Base-by-base conservation (phyloP, 2,888 invertebrate species). In the Eucera pruinosa region DNA sequence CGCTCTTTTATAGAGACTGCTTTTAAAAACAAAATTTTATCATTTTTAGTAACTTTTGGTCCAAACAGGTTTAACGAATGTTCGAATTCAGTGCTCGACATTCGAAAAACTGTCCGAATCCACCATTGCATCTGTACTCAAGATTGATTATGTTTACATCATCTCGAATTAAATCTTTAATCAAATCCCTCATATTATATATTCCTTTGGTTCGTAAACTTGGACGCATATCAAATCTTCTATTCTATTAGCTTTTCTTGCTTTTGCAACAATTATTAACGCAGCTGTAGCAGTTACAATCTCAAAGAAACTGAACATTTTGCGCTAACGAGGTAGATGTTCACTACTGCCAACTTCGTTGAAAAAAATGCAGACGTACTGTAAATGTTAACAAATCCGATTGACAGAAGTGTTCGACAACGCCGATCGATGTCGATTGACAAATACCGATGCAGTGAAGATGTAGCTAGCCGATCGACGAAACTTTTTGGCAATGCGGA, bases 31-130 rank as follows among this genome's bases (percentile, higher is more conserved):
- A 47, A 47, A 47, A 23, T 25, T 47, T 20, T 47, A 25, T 47
- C 23, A 23, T 9, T 47, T 25, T 23, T 23, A 47, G 20, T 25
- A 23, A 47, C 25, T 23, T 47, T 47, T 47, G 47, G 25, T 23
- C 47, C 47, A n/a, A 47, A 23, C 13, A 45, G 20, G 25, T 18
- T 47, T 47, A 30, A 33, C 11, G 18, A 54, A 54, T 33, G n/a
- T 25, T 18, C 54, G 23, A 55, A 55, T 39, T 39, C 57, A 57
- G 25, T 57, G 20, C 41, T 57, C 3, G 57, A 41, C 39, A 57
- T 57, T 39, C n/a, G 6, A 41, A 41, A 15, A 57, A 57, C 20
- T 23, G 15, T 57, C 23, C 23, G 15, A 41, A 41, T 57, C 39
- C 39, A 23, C 9, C 55, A 6, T 55, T 25, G 7, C 55, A 57